Conservation (phyloP, 1,140 invertebrate species). For the Wiebesia pumilae region DNA sequence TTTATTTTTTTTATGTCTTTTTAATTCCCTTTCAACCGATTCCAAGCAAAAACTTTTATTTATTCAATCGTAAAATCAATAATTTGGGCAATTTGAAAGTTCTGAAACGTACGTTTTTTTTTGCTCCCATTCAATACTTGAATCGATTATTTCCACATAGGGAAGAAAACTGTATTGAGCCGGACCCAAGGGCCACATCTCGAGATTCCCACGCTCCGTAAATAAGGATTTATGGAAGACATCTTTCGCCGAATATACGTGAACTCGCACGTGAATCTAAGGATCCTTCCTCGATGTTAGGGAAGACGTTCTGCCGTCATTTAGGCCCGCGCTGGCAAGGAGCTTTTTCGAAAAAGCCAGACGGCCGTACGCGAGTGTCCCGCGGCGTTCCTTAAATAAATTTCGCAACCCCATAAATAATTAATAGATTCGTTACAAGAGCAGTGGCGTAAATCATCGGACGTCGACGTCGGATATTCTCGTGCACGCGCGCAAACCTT, state of each 20-base stretch:
- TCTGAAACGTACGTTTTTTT: conserved; percentile 6
- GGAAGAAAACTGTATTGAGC: conserved; percentile 8
- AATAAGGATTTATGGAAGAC: conserved; percentile 53
- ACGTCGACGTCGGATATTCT: not conserved
- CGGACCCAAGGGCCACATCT: not conserved
- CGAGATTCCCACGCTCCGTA: conserved; percentile 38
- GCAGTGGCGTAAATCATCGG: conserved; percentile 64
- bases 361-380: conserved; percentile 46
- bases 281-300: conserved; percentile 1
- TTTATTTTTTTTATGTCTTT: not conserved
- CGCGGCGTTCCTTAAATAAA: conserved; percentile 62
- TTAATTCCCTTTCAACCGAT: not conserved
- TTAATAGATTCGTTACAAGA: conserved; percentile 69
- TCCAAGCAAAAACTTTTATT: conserved; percentile 8
- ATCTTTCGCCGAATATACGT: conserved; percentile 6
- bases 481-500: not conserved
- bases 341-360: not conserved
- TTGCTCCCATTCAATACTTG: not conserved
- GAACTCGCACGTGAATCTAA: conserved; percentile 3
- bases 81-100: conserved; percentile 44
- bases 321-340: conserved; percentile 50
- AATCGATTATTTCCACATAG: conserved; percentile 20
- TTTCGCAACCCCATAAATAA: conserved; percentile 68
- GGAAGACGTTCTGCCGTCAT: conserved; percentile 50
- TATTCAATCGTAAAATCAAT: conserved; percentile 45